phyloP scores from a whole-genome alignment of 2,797 vertebrate species.

The Apogon talboti region DNA sequence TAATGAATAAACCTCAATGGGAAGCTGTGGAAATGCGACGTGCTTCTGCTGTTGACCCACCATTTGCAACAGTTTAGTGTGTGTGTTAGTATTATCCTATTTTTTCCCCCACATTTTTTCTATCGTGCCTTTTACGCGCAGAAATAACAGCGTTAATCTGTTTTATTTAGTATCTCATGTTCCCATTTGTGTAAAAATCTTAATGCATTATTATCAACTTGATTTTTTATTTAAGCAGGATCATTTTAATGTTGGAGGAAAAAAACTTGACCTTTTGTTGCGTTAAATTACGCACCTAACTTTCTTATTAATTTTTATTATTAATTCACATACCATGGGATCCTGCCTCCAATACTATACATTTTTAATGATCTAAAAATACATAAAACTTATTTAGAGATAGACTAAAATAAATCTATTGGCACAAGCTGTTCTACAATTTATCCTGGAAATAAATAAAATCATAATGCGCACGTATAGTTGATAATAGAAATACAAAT shows the following conservation, averaged over 20 bases:
- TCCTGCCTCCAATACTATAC: too few species aligned
- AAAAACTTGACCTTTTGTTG: too few species aligned
- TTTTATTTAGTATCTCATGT: background rate
- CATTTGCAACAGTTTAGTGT: slow-evolving; percentile 68
- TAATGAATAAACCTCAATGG: slow-evolving; percentile 86
- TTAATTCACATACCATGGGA: too few species aligned
- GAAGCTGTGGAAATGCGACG: slow-evolving; percentile 74
- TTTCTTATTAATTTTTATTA: too few species aligned
- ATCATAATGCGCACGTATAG: background rate
- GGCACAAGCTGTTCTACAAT: too few species aligned
- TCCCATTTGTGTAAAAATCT: background rate
- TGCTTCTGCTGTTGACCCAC: slow-evolving; percentile 66
- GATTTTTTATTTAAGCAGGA: too few species aligned
- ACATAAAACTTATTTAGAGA: too few species aligned
- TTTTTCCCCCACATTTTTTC: background rate
- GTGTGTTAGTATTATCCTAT: background rate
- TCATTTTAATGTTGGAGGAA: too few species aligned
- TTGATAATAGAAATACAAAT: background rate
- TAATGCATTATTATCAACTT: too few species aligned
- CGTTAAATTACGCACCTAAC: too few species aligned
- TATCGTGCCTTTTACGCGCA: background rate
- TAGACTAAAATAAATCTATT: background rate
- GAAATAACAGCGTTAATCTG: background rate
- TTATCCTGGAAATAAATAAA: background rate
- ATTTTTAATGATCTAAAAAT: too few species aligned